Evolutionary conservation across 2,888 invertebrate species (phyloP).

Genomic region (Tenthredo scrophulariae): DNA sequence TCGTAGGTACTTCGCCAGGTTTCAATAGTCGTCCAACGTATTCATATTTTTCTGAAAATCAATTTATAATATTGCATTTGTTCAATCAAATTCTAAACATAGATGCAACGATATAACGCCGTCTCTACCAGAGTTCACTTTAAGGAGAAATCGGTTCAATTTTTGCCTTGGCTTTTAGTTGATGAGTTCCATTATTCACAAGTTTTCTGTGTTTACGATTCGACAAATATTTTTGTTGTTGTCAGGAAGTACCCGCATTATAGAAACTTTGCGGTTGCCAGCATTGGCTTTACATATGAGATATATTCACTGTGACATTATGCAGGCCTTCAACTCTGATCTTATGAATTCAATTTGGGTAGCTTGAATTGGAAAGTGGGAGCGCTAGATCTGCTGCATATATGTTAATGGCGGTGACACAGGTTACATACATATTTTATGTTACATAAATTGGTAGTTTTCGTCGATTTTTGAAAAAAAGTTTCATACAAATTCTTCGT

Average conservation of each 20-base stretch:
- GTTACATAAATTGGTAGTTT: neutral
- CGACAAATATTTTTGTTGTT: neutral
- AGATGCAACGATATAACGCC: neutral
- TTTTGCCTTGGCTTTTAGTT: neutral
- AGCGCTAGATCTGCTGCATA: constrained; percentile 10
- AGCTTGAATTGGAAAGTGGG: constrained; percentile 20
- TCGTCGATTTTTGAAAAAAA: neutral
- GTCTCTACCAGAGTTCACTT: neutral
- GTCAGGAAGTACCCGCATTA: neutral
- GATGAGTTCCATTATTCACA: neutral
- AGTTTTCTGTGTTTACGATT: neutral
- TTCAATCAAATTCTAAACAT: neutral
- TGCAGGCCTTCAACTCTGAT: constrained; percentile 61
- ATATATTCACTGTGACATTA: constrained; percentile 17
- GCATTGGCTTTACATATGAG: constrained; percentile 17
- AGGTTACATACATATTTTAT: neutral
- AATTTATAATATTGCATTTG: neutral
- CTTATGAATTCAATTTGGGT: constrained; percentile 59
- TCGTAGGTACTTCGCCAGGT: constrained; percentile 93
- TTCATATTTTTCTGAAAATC: constrained; percentile 91
- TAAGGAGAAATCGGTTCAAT: neutral
- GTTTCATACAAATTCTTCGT: too few relatives aligned
- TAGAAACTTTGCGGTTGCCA: neutral
- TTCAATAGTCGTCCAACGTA: constrained; percentile 93
- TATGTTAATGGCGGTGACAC: neutral